Base-by-base conservation (phyloP, 1,140 invertebrate species). In the Drosophila seguyi region DNA sequence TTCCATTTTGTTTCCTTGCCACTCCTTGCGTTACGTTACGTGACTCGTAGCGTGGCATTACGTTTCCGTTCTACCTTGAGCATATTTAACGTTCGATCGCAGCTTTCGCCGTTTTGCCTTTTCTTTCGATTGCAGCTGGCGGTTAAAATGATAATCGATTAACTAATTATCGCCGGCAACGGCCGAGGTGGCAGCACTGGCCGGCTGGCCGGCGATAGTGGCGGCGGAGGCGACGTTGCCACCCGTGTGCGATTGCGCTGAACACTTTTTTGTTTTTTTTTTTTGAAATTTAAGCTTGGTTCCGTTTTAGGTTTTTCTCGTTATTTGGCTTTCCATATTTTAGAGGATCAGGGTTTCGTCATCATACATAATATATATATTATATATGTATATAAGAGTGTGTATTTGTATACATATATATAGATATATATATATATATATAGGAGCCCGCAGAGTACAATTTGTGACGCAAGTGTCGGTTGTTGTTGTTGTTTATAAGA, bases 181-280 rank as follows among this genome's bases (percentile, higher is more conserved):
- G 45, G 36, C 53, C 58, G 10, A 44, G 50, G 39, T 69, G 48
- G 75, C 65, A 71, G 42, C 62, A 39, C 75, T 59, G 74, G 62
- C 74, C 57, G 62, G 62, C 74, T 57, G 20, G n/a, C 38, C 52
- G 52, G 52, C 57, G 61, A 53, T n/a, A 42, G n/a, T 27, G 47
- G 22, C 29, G 45, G 62, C 68, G 38, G 62, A 50, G 47, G 20
- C 29, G 45, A 45, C 53, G 59, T 65, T 75, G 73, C 73, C 71
- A 75, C 73, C 59, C 31, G 45, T 78, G 75, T 71, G 75, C 75
- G 75, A 77, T 69, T 78, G 63, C 74, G 73, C 74, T 77, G 74
- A 77, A 77, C 75, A 77, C 75, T 77, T 38, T 39, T 38, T 39
- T 18, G 22, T 48, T 48, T 71, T 59, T 38, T 39, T 18, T 31